Evolutionary conservation across 1,140 invertebrate species (phyloP).

Genomic region (Bombus confusus): DNA sequence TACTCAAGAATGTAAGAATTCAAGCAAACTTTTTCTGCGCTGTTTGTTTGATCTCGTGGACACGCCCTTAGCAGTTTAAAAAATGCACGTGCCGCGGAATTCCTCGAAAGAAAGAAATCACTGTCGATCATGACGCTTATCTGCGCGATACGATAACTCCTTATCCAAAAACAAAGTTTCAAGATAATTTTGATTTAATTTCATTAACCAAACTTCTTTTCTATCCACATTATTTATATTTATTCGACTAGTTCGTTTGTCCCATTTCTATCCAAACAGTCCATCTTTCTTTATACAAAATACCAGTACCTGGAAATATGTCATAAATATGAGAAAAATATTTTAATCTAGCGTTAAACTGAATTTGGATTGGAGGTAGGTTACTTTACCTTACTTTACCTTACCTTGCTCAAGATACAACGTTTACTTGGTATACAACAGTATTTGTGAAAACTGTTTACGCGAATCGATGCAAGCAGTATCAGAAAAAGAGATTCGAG

Average conservation of each 20-base stretch:
- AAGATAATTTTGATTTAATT: slow-evolving; percentile 6
- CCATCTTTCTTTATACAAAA: too few species aligned
- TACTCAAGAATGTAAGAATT: neutral
- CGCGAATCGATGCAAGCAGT: slow-evolving; percentile 34
- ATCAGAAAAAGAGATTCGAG: neutral
- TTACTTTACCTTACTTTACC: too few species aligned
- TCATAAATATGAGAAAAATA: too few species aligned
- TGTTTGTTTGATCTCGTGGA: neutral
- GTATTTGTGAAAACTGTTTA: slow-evolving; percentile 3
- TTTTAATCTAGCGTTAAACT: neutral
- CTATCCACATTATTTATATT: neutral
- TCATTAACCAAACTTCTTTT: neutral
- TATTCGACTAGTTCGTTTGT: neutral
- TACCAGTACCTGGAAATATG: too few species aligned
- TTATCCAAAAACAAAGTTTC: neutral
- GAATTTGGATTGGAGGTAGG: neutral
- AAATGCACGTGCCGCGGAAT: neutral
- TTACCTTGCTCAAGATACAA: neutral
- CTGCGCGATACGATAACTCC: neutral
- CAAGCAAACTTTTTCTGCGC: neutral
- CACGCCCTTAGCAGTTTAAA: neutral
- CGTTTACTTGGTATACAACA: neutral
- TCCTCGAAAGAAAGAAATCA: neutral
- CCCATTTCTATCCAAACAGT: too few species aligned
- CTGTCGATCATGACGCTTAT: slow-evolving; percentile 4